phyloP scores from a whole-genome alignment of 2,888 invertebrate genomes.

The Lithophane leautieri region DNA sequence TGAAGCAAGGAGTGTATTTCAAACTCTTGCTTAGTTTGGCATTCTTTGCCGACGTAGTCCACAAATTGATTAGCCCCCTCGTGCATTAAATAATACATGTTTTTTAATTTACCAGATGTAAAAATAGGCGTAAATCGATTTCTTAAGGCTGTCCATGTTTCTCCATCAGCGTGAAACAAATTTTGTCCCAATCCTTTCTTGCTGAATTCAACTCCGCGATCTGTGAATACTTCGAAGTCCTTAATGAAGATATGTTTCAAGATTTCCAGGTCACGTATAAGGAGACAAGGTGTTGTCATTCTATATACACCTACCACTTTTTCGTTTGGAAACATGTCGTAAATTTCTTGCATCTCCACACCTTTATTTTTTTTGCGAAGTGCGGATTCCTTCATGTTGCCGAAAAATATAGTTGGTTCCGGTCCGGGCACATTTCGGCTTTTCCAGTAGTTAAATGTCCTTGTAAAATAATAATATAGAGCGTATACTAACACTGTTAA shows the following conservation, averaged over 20 bases:
- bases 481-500: slow-evolving; percentile 44
- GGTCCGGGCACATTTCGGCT: slow-evolving; percentile 71
- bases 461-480: slow-evolving; percentile 73
- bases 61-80: slow-evolving; percentile 72
- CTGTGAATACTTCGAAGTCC: slow-evolving; percentile 77
- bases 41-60: slow-evolving; percentile 61
- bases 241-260: slow-evolving; percentile 78
- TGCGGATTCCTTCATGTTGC: slow-evolving; percentile 71
- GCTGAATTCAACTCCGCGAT: slow-evolving; percentile 76
- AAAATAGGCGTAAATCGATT: slow-evolving; percentile 77
- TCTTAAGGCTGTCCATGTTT: slow-evolving; percentile 76
- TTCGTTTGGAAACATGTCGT: slow-evolving; percentile 74
- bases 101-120: slow-evolving; percentile 79
- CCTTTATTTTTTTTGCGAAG: slow-evolving; percentile 66
- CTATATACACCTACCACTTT: slow-evolving; percentile 79
- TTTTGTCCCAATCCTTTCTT: slow-evolving; percentile 75
- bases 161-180: slow-evolving; percentile 76
- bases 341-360: slow-evolving; percentile 69
- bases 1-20: slow-evolving; percentile 69
- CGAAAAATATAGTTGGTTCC: slow-evolving; percentile 73
- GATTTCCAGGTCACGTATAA: slow-evolving; percentile 77
- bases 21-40: slow-evolving; percentile 62
- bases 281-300: slow-evolving; percentile 74
- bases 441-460: slow-evolving; percentile 77
- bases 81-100: slow-evolving; percentile 75